These are phyloP conservation scores for Poecilobothrus nobilitatus DNA, from an alignment of 2,888 invertebrate genomes.

Conservation along the genomic window DNA sequence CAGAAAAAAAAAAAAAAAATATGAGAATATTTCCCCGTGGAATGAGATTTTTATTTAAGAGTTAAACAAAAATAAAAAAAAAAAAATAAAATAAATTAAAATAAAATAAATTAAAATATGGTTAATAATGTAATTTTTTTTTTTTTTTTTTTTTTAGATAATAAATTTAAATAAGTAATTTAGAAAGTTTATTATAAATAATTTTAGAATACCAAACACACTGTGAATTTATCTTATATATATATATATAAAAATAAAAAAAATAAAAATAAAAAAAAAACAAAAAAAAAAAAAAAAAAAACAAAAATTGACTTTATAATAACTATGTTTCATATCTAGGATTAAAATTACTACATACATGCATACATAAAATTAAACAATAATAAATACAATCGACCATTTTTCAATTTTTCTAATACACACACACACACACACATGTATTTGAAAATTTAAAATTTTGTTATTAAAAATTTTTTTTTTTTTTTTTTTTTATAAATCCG, in stretches of 20 bases:
- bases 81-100: slow-evolving; percentile 17
- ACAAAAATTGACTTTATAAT: slow-evolving; percentile 16
- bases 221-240: slow-evolving; percentile 12
- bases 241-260: background rate
- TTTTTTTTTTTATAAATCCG: no score
- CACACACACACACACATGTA: no score
- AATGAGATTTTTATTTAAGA: slow-evolving; percentile 2
- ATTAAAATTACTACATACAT: background rate
- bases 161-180: background rate
- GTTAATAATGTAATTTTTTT: background rate
- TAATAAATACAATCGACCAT: background rate
- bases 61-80: background rate
- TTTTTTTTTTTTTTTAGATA: no score
- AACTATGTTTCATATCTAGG: slow-evolving; percentile 3
- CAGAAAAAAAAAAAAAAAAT: no score
- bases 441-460: no score
- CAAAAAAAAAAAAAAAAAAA: slow-evolving; percentile 13
- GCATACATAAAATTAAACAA: background rate
- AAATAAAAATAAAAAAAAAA: slow-evolving; percentile 8
- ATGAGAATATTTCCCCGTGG: background rate
- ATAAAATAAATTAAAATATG: slow-evolving; percentile 15
- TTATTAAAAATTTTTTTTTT: no score
- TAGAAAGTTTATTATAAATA: slow-evolving; percentile 10
- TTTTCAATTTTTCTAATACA: no score
- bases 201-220: slow-evolving; percentile 8